Conservation (phyloP, 2,888 invertebrate species). For the Calameuta filiformis region DNA sequence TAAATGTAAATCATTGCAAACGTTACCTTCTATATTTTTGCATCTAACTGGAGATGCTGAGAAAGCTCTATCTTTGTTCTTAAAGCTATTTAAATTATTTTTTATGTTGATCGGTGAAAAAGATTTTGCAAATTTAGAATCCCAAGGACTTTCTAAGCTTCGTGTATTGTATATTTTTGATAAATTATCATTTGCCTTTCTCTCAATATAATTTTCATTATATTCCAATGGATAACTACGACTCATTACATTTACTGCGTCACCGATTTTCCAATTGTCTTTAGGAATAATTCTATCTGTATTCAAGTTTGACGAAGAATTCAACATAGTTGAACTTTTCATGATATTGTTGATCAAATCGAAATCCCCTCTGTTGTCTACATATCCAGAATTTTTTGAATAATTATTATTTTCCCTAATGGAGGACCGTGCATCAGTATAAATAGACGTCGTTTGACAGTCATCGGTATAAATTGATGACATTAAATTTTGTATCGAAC, state of each 20-base stretch:
- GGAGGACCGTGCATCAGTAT: background rate
- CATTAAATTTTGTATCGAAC: background rate
- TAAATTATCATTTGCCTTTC: background rate
- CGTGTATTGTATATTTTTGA: background rate
- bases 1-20: background rate
- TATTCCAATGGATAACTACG: background rate
- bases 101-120: background rate
- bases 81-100: background rate
- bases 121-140: background rate
- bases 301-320: background rate
- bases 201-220: background rate
- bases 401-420: background rate
- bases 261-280: background rate
- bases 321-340: background rate
- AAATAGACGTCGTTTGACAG: background rate
- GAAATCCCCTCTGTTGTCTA: background rate
- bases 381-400: background rate
- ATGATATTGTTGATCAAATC: background rate
- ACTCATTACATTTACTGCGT: background rate
- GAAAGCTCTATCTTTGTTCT: background rate
- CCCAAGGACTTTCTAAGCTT: background rate
- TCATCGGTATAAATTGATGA: background rate
- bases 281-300: background rate
- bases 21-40: background rate
- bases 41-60: background rate